Conservation (phyloP, 92 coral and sea anemone species). For the Actinostola sp. region DNA sequence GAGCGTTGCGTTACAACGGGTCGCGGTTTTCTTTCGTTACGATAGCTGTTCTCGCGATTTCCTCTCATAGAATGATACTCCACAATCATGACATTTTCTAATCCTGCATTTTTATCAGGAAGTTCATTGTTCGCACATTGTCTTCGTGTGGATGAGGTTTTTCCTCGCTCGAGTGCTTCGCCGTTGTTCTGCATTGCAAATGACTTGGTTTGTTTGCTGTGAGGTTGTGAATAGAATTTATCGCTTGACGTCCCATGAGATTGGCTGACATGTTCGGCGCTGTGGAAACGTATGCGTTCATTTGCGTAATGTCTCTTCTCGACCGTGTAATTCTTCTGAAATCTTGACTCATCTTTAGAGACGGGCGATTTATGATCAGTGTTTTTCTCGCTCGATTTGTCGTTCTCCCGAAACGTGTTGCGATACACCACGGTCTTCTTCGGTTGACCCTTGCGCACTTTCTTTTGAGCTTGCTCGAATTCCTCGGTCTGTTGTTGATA, state of each 20-base stretch:
- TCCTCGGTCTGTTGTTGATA: constrained; percentile 19
- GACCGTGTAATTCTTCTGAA: constrained; percentile 47
- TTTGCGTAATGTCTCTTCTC: constrained; percentile 66
- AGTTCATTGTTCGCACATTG: constrained; percentile 49
- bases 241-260: constrained; percentile 63
- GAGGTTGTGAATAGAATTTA: constrained; percentile 24
- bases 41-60: constrained; percentile 25
- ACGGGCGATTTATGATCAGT: not conserved
- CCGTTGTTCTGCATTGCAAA: constrained; percentile 59
- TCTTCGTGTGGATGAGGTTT: constrained; percentile 17
- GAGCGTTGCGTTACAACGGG: constrained; percentile 16
- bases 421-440: constrained; percentile 56
- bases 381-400: constrained; percentile 14
- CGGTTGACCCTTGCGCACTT: constrained; percentile 59
- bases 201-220: constrained; percentile 49
- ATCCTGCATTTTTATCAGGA: constrained; percentile 46
- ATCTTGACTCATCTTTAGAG: constrained; percentile 16
- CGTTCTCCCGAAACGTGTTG: constrained; percentile 26
- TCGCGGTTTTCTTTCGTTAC: not conserved
- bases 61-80: constrained; percentile 67
- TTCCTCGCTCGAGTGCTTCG: constrained; percentile 56
- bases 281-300: constrained; percentile 20
- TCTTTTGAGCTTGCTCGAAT: constrained; percentile 21
- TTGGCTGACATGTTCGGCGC: constrained; percentile 14
- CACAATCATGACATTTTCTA: constrained; percentile 71